Evolutionary conservation across 2,113 vertebrate genomes (phyloP).

Genomic region (Charadrius vociferus): DNA sequence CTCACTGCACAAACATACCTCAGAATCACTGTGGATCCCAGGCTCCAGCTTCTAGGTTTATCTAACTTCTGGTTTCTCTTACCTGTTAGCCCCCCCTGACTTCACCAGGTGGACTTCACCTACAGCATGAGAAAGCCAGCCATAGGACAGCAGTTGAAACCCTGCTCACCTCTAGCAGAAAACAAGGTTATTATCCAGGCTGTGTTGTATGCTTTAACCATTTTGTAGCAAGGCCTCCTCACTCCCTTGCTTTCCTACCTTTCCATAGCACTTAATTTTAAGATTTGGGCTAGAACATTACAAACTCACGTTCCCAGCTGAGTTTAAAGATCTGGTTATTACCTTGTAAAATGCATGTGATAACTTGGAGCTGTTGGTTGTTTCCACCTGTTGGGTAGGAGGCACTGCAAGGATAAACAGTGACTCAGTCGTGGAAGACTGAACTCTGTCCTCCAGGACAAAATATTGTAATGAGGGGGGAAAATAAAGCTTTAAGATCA

Average conservation of each 20-base stretch:
- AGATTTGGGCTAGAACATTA: not conserved
- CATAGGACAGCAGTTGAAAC: not conserved
- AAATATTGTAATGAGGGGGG: rapidly evolving
- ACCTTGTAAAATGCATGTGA: not conserved
- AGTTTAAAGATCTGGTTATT: not conserved
- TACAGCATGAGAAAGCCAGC: not conserved
- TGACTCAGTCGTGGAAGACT: not conserved
- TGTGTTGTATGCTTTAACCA: not conserved
- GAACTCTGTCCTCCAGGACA: not conserved
- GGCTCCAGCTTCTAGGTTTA: not conserved
- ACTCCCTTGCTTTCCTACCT: not conserved
- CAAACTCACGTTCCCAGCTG: too few species aligned
- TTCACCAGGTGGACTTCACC: not conserved
- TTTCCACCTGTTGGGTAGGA: not conserved
- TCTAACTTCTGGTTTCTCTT: not conserved
- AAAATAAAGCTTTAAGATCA: not conserved
- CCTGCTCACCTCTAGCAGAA: not conserved
- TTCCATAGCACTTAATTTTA: not conserved
- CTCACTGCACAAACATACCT: not conserved
- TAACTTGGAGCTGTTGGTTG: not conserved
- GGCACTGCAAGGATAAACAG: not conserved
- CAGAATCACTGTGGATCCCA: not conserved
- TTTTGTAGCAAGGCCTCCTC: not conserved
- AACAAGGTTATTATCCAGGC: not conserved
- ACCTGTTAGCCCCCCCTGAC: not conserved